Base-by-base conservation (phyloP, 2,888 invertebrate species). In the Diploptera punctata region DNA sequence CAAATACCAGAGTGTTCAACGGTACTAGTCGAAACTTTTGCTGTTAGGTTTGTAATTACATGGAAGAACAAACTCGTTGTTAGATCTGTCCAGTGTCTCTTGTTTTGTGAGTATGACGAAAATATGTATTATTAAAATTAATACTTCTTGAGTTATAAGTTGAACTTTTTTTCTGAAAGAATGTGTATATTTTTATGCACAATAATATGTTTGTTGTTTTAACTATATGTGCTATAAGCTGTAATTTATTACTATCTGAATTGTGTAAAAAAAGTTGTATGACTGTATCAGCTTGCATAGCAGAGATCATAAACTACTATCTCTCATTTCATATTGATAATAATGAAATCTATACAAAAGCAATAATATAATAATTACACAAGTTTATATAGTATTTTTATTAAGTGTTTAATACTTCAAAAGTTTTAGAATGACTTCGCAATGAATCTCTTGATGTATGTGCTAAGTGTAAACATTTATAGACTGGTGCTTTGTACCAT, bases 1-100 rank as follows among this genome's bases (percentile, higher is more conserved):
- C 60, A 71, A 57, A 68, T 72, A 72, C 72, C 72, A 72, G 68
- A 60, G 72, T 72, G 72, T 72, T 72, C 72, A 72, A 68, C 68
- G 68, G 68, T 72, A 68, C 72, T 72, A 72, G 68, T 67, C 67
- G 61, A 72, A 68, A 72, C 68, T 68, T 67, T 72, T 68, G 72
- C 72, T 72, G 68, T 72, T 72, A 72, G 72, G 68, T 72, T 68
- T 72, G 68, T 72, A 72, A 68, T 72, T 61, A 68, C 54, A 19
- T 65, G 62, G 70, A 65, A 65, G 26, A 57, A 69, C 24, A 68
- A 68, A 57, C 31, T 13, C 43, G 44, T 69, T 69, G 60, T 69
- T 69, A 60, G 38, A 69, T 52, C 44, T 43, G 65, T 65, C 21
- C 26, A 47, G 29, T 65, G 47, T 65, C 65, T 26, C 44, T 65